Percentiles rank a stretch among this genome's conserved stretches.
These are phyloP conservation scores for Sebastes kiyomatsui DNA, from an alignment of 2,797 vertebrate species.

Conservation along the genomic window DNA sequence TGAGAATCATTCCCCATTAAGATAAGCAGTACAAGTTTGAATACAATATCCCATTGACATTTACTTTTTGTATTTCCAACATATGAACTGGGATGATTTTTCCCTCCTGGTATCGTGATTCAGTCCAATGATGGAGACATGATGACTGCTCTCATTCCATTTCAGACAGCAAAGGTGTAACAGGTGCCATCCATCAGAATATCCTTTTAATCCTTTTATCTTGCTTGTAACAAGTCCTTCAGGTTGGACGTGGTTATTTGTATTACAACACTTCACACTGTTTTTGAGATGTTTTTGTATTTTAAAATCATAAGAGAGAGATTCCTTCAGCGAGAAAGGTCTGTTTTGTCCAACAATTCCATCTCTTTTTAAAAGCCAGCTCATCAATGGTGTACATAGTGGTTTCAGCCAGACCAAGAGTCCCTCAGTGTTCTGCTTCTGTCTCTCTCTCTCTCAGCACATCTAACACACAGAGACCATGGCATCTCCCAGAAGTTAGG, in stretches of 20 bases:
- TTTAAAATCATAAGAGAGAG: background rate
- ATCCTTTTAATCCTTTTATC: background rate
- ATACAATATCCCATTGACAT: background rate
- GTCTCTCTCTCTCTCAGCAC: background rate
- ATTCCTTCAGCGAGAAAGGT: background rate
- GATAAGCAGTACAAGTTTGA: constrained; percentile 1
- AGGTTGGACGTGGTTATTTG: background rate
- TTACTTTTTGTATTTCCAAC: background rate
- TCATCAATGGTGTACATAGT: background rate
- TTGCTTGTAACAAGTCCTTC: background rate
- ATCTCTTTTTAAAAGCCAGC: background rate
- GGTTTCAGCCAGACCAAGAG: background rate
- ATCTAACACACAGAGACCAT: background rate
- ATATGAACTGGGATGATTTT: background rate
- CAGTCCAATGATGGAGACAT: background rate
- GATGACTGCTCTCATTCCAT: background rate
- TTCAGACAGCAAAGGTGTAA: background rate
- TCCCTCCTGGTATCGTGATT: background rate
- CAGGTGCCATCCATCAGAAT: background rate
- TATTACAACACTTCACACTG: background rate
- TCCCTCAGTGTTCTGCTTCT: background rate
- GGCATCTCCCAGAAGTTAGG: background rate
- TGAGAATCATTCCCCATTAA: background rate
- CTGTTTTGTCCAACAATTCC: background rate
- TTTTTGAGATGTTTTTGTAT: background rate